Conservation (phyloP, 2,113 vertebrate genomes). For the Macheiramphus alcinus region DNA sequence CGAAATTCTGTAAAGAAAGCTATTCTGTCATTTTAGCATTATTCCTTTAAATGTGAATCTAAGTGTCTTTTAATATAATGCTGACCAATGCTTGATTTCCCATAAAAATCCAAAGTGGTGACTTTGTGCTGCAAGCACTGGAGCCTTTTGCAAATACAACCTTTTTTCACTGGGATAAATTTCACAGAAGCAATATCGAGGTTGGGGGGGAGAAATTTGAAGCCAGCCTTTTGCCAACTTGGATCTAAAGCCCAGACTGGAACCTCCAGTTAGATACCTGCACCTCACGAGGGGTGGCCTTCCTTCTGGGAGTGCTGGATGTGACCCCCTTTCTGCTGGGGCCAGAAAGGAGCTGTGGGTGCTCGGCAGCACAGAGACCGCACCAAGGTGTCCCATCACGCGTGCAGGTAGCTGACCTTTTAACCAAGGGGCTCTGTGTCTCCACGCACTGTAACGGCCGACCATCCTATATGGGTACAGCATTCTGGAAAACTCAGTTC, state of each 20-base stretch:
- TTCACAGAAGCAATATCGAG: background rate
- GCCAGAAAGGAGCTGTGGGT: background rate
- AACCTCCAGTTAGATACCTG: background rate
- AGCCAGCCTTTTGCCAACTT: background rate
- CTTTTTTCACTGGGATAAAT: background rate
- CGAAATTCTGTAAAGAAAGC: background rate
- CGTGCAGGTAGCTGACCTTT: background rate
- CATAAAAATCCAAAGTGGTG: background rate
- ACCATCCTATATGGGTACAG: background rate
- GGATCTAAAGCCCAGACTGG: background rate
- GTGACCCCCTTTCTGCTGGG: background rate
- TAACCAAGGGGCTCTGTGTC: background rate
- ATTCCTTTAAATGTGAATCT: background rate
- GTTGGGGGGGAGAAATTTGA: background rate
- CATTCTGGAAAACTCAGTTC: background rate
- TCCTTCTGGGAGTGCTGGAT: background rate
- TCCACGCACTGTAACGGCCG: accelerated
- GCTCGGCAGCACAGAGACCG: background rate
- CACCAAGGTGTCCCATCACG: no score
- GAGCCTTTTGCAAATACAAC: background rate
- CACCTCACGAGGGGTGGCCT: background rate
- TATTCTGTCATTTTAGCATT: background rate
- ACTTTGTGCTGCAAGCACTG: background rate
- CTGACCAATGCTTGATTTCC: background rate
- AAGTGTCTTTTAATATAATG: background rate